Conservation (phyloP, 2,113 vertebrate species). For the Marcusenius ussheri region DNA sequence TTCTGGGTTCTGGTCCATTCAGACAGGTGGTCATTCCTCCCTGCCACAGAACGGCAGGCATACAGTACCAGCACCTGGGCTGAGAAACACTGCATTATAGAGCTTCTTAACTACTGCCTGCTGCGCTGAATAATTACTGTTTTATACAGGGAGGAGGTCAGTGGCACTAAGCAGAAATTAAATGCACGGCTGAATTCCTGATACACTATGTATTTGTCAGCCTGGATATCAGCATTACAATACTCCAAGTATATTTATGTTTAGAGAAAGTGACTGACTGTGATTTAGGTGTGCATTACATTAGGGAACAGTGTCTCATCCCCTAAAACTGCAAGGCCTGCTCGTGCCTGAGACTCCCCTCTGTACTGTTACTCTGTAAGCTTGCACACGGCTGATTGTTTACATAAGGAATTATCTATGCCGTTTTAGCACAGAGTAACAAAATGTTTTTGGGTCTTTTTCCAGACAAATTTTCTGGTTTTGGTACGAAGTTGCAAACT, state of each 20-base stretch:
- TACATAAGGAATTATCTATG: slow-evolving; percentile 54
- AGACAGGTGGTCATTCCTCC: neutral
- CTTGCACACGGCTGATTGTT: slow-evolving; percentile 33
- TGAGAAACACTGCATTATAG: neutral
- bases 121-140: neutral
- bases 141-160: neutral
- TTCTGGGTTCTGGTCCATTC: neutral
- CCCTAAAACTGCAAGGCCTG: slow-evolving; percentile 31
- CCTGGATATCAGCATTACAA: neutral
- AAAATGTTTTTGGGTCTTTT: slow-evolving; percentile 38
- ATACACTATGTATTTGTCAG: neutral
- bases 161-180: neutral
- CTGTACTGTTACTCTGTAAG: neutral
- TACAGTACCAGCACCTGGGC: neutral
- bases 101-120: neutral
- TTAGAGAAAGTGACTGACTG: neutral
- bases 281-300: neutral
- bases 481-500: slow-evolving; percentile 36
- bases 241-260: neutral
- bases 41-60: neutral
- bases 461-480: slow-evolving; percentile 28
- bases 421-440: slow-evolving; percentile 50
- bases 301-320: neutral
- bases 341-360: slow-evolving; percentile 29
- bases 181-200: neutral